A percentile compares a stretch with the other conserved stretches of the same genome.
phyloP scores from a whole-genome alignment of 2,113 vertebrate species.

The Cynocephalus volans region DNA sequence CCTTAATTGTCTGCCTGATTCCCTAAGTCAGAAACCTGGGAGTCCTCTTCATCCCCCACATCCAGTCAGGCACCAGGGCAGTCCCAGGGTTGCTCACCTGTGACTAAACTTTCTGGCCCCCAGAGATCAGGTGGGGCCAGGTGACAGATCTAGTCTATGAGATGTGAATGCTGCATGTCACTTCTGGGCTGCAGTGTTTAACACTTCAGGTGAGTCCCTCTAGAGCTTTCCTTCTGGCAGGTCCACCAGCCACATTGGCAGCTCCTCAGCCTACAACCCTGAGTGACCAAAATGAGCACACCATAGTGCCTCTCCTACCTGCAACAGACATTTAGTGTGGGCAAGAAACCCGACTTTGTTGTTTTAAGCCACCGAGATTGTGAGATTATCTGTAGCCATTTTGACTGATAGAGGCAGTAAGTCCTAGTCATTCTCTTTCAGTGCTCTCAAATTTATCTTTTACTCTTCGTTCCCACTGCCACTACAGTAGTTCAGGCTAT shows the following conservation, averaged over 20 bases:
- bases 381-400: neutral
- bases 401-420: neutral
- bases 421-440: neutral
- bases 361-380: neutral
- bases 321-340: fast-evolving
- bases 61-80: neutral
- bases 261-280: neutral
- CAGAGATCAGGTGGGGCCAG: neutral
- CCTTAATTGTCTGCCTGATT: neutral
- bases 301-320: neutral
- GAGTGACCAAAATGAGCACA: neutral
- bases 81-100: neutral
- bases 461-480: neutral
- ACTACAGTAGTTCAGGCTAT: neutral
- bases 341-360: neutral
- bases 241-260: neutral
- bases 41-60: too few relatives aligned
- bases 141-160: neutral
- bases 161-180: neutral
- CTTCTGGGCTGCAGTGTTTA: neutral
- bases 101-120: neutral
- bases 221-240: neutral
- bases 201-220: neutral
- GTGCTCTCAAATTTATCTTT: neutral
- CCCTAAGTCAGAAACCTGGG: neutral